These are phyloP conservation scores for Sinonovacula constricta DNA, from an alignment of 1,140 invertebrate genomes.

Conservation along the genomic window DNA sequence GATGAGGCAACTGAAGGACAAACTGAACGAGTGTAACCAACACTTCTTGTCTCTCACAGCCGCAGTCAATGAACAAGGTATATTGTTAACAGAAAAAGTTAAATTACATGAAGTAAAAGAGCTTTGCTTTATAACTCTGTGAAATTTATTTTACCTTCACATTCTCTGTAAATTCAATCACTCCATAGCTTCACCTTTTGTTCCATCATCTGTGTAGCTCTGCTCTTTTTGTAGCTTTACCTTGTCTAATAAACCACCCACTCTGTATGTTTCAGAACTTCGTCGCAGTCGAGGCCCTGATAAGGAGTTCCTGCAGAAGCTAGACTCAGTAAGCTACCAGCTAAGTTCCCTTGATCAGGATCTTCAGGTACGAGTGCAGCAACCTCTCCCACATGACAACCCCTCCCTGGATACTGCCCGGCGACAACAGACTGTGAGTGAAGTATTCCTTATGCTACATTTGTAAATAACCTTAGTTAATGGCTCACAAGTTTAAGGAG, in stretches of 20 bases:
- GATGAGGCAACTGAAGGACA: conserved; percentile 89
- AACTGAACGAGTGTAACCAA: conserved; percentile 97
- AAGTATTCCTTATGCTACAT: no score
- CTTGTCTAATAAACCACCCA: not conserved
- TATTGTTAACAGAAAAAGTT: no score
- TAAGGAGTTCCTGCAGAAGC: conserved; percentile 64
- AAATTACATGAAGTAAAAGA: no score
- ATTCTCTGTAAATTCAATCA: not conserved
- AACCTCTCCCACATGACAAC: conserved; percentile 66
- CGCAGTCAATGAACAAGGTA: conserved; percentile 77
- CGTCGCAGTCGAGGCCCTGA: conserved; percentile 60
- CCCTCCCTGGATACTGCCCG: conserved; percentile 58
- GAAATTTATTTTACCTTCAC: no score
- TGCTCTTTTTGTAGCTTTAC: not conserved
- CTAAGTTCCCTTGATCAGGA: conserved; percentile 66
- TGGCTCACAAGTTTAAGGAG: no score
- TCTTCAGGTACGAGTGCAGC: conserved; percentile 62
- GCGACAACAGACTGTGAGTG: conserved; percentile 67
- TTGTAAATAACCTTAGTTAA: no score
- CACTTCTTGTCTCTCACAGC: conserved; percentile 95
- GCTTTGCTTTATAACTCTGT: no score
- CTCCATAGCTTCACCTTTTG: not conserved
- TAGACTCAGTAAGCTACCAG: conserved; percentile 67
- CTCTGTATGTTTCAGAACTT: conserved; percentile 60
- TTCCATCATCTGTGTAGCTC: not conserved